A percentile compares a stretch with the other conserved stretches of the same genome.
These are phyloP conservation scores for Musca vetustissima DNA, from an alignment of 1,140 invertebrate species.

Conservation along the genomic window DNA sequence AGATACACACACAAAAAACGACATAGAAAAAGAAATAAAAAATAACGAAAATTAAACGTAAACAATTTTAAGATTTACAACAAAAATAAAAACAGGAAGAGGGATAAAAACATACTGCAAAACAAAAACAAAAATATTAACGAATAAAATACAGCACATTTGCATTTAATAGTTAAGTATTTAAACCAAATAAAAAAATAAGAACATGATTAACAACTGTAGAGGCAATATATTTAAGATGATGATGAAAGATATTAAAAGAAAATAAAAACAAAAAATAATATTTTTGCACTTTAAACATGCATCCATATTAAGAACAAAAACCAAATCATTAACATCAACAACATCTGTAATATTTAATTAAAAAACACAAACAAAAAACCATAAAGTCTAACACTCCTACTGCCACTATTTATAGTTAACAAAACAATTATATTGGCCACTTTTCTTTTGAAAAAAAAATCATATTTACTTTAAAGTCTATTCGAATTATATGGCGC, in stretches of 20 bases:
- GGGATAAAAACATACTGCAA: constrained; percentile 3
- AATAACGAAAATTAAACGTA: neutral
- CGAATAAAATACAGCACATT: constrained; percentile 8
- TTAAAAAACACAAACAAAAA: neutral
- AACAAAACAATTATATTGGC: too few species aligned
- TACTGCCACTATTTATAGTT: constrained; percentile 7
- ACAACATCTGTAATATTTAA: neutral
- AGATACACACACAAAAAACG: neutral
- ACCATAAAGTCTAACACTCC: too few species aligned
- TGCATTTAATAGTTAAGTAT: constrained; percentile 18
- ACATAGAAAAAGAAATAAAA: constrained; percentile 7
- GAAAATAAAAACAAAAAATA: neutral
- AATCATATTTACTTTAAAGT: too few species aligned
- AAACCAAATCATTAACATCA: too few species aligned
- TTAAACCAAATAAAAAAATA: constrained; percentile 8
- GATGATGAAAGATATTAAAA: neutral
- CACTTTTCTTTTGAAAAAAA: too few species aligned
- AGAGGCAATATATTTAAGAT: neutral
- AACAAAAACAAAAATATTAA: neutral
- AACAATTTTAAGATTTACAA: constrained; percentile 2
- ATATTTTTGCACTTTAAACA: constrained; percentile 20
- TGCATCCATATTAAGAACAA: neutral
- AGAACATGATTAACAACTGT: constrained; percentile 8
- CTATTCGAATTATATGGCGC: too few species aligned
- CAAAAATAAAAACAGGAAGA: neutral